phyloP scores from a whole-genome alignment of 92 coral and sea anemone genomes.

The Anthopleura xanthogrammica region DNA sequence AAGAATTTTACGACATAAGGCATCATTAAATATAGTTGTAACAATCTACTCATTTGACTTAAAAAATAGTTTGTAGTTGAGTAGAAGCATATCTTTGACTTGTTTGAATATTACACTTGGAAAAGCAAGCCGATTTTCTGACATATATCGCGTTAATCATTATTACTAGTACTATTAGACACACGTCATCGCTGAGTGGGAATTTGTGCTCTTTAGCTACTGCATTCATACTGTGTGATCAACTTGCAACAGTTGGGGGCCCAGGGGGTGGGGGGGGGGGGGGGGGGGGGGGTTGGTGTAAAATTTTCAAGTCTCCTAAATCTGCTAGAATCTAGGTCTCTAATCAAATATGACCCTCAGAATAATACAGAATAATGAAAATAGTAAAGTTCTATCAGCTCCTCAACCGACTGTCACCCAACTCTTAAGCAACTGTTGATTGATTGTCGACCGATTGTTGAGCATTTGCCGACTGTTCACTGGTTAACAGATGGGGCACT shows the following conservation, averaged over 20 bases:
- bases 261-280: too few species aligned
- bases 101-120: not conserved
- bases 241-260: too few species aligned
- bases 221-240: too few species aligned
- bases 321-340: too few species aligned
- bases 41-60: not conserved
- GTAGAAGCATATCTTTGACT: not conserved
- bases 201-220: not conserved
- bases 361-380: not conserved
- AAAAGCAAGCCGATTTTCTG: not conserved
- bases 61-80: not conserved
- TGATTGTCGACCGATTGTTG: too few species aligned
- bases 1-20: not conserved
- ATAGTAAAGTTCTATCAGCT: too few species aligned
- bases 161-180: not conserved
- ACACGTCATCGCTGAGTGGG: not conserved
- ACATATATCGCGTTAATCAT: not conserved
- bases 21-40: not conserved
- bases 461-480: too few species aligned
- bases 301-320: too few species aligned
- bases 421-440: too few species aligned
- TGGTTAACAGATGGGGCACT: too few species aligned
- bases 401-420: too few species aligned
- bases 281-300: not conserved
- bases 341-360: too few species aligned